phyloP scores from a whole-genome alignment of 2,888 invertebrate species.

The Scrobipalpa costella region DNA sequence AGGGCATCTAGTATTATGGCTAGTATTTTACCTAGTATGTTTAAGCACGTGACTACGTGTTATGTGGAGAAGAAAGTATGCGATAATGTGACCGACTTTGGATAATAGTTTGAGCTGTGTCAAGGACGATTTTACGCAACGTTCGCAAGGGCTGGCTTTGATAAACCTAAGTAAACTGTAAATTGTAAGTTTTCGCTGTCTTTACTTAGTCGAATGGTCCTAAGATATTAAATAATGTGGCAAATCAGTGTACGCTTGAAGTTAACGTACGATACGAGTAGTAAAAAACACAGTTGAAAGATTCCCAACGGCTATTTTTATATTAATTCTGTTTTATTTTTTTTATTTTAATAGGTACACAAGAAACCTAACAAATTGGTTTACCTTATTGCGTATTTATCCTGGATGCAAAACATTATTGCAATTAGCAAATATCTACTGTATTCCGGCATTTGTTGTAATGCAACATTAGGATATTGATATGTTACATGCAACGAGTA shows the following conservation, averaged over 20 bases:
- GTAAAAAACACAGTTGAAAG: too few species aligned
- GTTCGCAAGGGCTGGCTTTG: not conserved
- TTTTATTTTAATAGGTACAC: not conserved
- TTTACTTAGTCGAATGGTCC: not conserved
- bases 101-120: not conserved
- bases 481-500: too few species aligned
- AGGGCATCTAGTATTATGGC: not conserved
- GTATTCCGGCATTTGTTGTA: not conserved
- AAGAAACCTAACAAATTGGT: not conserved
- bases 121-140: conserved; percentile 8
- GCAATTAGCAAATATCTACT: conserved; percentile 4
- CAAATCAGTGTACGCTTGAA: too few species aligned
- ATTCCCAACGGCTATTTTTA: too few species aligned
- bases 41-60: not conserved
- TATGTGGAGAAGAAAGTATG: not conserved
- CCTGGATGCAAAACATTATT: conserved; percentile 1
- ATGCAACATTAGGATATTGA: not conserved
- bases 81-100: conserved; percentile 11
- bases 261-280: too few species aligned
- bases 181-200: not conserved
- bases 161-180: not conserved
- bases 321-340: not conserved
- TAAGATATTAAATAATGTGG: too few species aligned
- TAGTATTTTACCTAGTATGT: not conserved
- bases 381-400: not conserved